A percentile compares a stretch with the other conserved stretches of the same genome.
Conservation (phyloP, 2,888 invertebrate species). For the Drosophila mulleri region DNA sequence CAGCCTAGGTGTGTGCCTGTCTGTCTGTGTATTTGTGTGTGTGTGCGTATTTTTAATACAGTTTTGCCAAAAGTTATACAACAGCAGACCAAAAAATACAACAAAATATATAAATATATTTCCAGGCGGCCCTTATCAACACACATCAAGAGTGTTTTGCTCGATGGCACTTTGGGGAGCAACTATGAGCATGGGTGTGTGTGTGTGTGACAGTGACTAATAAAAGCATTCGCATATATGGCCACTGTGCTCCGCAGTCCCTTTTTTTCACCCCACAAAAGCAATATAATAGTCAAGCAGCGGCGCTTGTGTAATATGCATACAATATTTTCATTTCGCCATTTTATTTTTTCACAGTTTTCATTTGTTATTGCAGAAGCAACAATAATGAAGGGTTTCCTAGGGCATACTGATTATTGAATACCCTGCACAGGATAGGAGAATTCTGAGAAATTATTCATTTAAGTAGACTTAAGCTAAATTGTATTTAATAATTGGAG, state of each 20-base stretch:
- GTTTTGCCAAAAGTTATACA: constrained; percentile 46
- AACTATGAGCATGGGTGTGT: constrained; percentile 48
- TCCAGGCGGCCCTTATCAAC: constrained; percentile 69
- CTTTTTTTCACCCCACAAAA: constrained; percentile 45
- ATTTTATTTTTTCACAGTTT: constrained; percentile 72
- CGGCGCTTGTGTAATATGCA: constrained; percentile 68
- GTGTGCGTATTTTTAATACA: constrained; percentile 66
- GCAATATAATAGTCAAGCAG: constrained; percentile 77
- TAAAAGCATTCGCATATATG: constrained; percentile 62
- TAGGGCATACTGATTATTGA: background rate
- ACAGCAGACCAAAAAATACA: constrained; percentile 34
- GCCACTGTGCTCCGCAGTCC: constrained; percentile 17
- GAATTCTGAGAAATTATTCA: background rate
- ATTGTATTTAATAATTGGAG: no score
- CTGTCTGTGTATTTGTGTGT: background rate
- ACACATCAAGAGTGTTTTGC: constrained; percentile 69
- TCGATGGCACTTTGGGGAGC: constrained; percentile 78
- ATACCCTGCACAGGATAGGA: background rate
- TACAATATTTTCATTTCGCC: constrained; percentile 72
- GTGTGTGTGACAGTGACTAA: constrained; percentile 68
- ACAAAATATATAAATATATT: constrained; percentile 43
- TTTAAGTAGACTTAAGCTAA: no score
- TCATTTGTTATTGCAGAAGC: constrained; percentile 70
- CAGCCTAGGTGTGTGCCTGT: constrained; percentile 23
- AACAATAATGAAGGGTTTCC: constrained; percentile 29